Conservation (phyloP, 1,140 invertebrate species). For the Steinernema feltiae region DNA sequence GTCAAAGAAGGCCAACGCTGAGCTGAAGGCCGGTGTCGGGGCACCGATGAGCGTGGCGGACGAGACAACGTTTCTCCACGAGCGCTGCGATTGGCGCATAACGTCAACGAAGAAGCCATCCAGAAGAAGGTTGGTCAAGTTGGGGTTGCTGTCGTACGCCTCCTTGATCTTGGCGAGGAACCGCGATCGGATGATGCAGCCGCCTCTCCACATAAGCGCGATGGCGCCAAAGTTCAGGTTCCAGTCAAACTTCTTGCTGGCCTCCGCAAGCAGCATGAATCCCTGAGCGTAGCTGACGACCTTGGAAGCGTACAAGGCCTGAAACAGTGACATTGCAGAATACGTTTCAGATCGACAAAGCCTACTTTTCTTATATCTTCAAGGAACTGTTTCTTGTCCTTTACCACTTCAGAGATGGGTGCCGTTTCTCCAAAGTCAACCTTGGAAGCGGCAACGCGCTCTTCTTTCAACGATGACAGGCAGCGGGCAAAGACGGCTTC, state of each 20-base stretch:
- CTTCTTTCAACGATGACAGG: slow-evolving; percentile 77
- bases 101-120: slow-evolving; percentile 88
- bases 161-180: slow-evolving; percentile 95
- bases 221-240: slow-evolving; percentile 94
- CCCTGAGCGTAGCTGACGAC: slow-evolving; percentile 98
- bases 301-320: slow-evolving; percentile 93
- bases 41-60: slow-evolving; percentile 70
- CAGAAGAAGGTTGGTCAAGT: slow-evolving; percentile 80
- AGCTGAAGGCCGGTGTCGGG: slow-evolving; percentile 81
- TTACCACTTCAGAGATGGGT: slow-evolving; percentile 61
- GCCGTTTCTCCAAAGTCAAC: slow-evolving; percentile 67
- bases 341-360: no score
- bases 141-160: slow-evolving; percentile 85
- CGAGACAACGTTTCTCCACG: slow-evolving; percentile 64
- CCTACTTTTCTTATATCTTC: slow-evolving; percentile 67
- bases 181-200: slow-evolving; percentile 91
- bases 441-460: slow-evolving; percentile 74
- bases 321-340: no score
- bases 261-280: slow-evolving; percentile 93
- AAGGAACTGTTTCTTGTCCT: slow-evolving; percentile 75
- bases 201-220: slow-evolving; percentile 98
- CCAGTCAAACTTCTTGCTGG: slow-evolving; percentile 83
- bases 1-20: slow-evolving; percentile 93
- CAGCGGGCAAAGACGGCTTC: slow-evolving; percentile 95
- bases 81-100: slow-evolving; percentile 65